Evolutionary conservation across 1,140 invertebrate genomes (phyloP).

Genomic region (Drosophila teissieri): DNA sequence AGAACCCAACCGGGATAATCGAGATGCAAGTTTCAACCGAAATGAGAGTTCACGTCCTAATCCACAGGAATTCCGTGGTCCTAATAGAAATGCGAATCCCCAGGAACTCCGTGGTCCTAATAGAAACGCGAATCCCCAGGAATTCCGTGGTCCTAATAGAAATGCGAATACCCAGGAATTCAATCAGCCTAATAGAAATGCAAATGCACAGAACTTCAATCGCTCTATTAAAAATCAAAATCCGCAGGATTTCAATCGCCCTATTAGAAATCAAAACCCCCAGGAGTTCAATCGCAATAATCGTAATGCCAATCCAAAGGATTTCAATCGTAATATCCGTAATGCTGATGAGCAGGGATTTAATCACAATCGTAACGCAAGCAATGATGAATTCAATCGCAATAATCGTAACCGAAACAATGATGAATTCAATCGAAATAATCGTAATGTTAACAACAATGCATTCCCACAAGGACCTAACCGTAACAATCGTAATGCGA

Average conservation of each 20-base stretch:
- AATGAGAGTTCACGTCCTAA: not conserved
- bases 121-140: no score
- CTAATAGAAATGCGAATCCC: no score
- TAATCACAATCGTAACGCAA: not conserved
- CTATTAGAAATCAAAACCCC: not conserved
- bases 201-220: not conserved
- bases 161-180: not conserved
- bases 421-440: not conserved
- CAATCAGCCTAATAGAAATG: not conserved
- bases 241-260: not conserved
- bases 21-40: not conserved
- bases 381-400: not conserved
- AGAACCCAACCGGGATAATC: slow-evolving; percentile 1
- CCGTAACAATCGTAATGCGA: not conserved
- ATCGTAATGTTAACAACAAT: not conserved
- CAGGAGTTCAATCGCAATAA: no score
- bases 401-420: not conserved
- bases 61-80: not conserved
- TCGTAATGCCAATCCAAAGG: no score
- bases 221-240: not conserved
- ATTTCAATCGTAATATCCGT: no score
- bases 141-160: not conserved
- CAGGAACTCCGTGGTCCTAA: no score
- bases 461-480: not conserved
- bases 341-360: not conserved